These are phyloP conservation scores for Drosophila seguyi DNA, from an alignment of 1,140 invertebrate species.

Conservation along the genomic window DNA sequence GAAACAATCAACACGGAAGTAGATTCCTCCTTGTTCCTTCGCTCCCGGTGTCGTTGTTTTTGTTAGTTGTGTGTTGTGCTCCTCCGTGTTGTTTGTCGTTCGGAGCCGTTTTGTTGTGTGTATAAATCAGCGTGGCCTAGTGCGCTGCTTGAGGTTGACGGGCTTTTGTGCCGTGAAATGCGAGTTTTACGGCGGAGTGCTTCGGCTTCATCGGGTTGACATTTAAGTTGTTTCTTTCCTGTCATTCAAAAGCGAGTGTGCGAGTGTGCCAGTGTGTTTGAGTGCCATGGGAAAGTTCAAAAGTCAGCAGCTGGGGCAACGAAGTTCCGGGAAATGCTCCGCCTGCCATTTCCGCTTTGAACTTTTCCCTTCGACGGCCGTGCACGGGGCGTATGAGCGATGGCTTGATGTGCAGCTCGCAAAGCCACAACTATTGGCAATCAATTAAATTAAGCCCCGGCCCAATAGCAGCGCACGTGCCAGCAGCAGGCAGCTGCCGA, in stretches of 20 bases:
- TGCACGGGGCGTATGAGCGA: slow-evolving; percentile 26
- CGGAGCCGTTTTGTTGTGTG: slow-evolving; percentile 40
- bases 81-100: slow-evolving; percentile 30
- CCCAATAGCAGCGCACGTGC: slow-evolving; percentile 38
- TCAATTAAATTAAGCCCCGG: slow-evolving; percentile 37
- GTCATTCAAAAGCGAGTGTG: slow-evolving; percentile 24
- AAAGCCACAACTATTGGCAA: slow-evolving; percentile 43
- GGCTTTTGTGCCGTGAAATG: slow-evolving; percentile 66
- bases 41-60: slow-evolving; percentile 48
- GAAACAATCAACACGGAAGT: slow-evolving; percentile 82
- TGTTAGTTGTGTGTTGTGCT: slow-evolving; percentile 24
- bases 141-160: slow-evolving; percentile 79
- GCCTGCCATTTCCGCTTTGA: slow-evolving; percentile 15
- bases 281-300: slow-evolving; percentile 31
- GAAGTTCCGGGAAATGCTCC: slow-evolving; percentile 9
- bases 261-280: slow-evolving; percentile 14
- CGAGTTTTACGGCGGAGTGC: slow-evolving; percentile 78
- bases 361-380: background rate
- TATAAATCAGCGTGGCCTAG: slow-evolving; percentile 79
- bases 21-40: slow-evolving; percentile 49
- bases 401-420: slow-evolving; percentile 1
- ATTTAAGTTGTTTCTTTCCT: slow-evolving; percentile 69
- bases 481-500: slow-evolving; percentile 5
- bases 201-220: slow-evolving; percentile 78
- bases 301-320: slow-evolving; percentile 20